Conservation (phyloP, 1,140 invertebrate species). For the Telenomus remus region DNA sequence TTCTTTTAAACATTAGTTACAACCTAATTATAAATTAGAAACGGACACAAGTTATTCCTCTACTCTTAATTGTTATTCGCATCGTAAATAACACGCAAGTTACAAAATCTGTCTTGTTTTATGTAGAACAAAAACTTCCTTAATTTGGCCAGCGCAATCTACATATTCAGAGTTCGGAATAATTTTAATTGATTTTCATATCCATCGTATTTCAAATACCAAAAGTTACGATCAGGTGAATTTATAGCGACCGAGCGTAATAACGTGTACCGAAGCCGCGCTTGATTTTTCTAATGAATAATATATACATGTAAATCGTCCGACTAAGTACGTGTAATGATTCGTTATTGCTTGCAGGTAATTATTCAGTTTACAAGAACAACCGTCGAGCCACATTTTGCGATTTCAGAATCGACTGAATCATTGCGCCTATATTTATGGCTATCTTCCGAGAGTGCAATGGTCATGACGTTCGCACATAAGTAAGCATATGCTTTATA, state of each 20-base stretch:
- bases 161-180: conserved; percentile 6
- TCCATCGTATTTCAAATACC: conserved; percentile 19
- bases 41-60: not conserved
- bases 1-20: not conserved
- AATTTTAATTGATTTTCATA: conserved; percentile 26
- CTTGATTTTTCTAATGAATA: conserved; percentile 19
- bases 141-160: conserved; percentile 17
- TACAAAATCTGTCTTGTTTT: conserved; percentile 14
- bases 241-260: conserved; percentile 10
- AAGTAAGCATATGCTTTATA: conserved; percentile 58
- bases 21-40: not conserved
- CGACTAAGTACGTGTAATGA: conserved; percentile 21
- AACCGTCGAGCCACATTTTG: conserved; percentile 18
- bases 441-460: conserved; percentile 44
- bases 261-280: conserved; percentile 8
- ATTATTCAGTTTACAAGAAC: conserved; percentile 27
- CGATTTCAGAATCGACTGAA: conserved; percentile 46
- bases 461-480: conserved; percentile 60
- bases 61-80: conserved; percentile 1
- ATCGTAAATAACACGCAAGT: conserved; percentile 4
- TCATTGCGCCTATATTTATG: conserved; percentile 43
- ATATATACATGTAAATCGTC: conserved; percentile 36
- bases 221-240: conserved; percentile 26
- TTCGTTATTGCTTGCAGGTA: conserved; percentile 19
- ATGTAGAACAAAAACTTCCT: conserved; percentile 22